Evolutionary conservation across 2,797 vertebrate species (phyloP).

Genomic region (Eidolon dupreanum): DNA sequence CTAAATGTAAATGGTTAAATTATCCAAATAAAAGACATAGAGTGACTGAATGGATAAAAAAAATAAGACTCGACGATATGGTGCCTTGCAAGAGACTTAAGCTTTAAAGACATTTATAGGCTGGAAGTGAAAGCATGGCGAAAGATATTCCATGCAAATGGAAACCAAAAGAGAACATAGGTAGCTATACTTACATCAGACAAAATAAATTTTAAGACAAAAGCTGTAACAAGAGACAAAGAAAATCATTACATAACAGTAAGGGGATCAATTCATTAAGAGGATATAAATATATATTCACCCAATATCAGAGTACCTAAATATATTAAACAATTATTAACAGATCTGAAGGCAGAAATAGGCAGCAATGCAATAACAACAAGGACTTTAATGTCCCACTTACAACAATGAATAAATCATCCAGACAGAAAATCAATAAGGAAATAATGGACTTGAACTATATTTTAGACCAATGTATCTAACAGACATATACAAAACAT

Average conservation of each 20-base stretch:
- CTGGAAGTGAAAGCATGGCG: background rate
- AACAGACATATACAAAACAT: background rate
- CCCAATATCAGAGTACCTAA: constrained; percentile 7
- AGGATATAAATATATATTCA: background rate
- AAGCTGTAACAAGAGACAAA: background rate
- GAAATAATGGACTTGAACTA: constrained; percentile 27
- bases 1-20: constrained; percentile 6
- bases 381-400: background rate
- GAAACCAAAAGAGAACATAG: background rate
- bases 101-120: background rate
- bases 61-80: background rate
- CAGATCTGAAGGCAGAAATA: background rate
- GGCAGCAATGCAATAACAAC: background rate
- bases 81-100: background rate
- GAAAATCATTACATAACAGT: background rate
- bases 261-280: background rate
- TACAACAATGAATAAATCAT: background rate
- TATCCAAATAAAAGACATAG: background rate
- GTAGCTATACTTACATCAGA: background rate
- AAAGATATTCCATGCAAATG: background rate
- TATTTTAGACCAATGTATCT: background rate
- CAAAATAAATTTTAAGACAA: background rate
- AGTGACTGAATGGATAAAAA: background rate
- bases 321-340: constrained; percentile 26
- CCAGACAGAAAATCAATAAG: background rate